phyloP scores from a whole-genome alignment of 1,140 invertebrate species.

The Fopius arisanus region DNA sequence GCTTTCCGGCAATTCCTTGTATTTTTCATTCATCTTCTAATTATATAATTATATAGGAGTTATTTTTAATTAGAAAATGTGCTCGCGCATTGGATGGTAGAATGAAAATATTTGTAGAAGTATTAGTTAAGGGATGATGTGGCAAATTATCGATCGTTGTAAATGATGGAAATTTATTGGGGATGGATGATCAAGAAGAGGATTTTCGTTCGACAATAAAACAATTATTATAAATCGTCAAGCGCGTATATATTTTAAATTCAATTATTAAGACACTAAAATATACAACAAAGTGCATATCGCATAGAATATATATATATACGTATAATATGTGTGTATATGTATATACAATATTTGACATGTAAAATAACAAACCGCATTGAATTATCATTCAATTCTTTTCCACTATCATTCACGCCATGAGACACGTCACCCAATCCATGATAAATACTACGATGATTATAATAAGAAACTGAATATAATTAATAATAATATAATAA shows the following conservation, averaged over 20 bases:
- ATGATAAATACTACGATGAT: not conserved
- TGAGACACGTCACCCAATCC: not conserved
- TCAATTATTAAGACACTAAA: slow-evolving; percentile 48
- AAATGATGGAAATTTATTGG: too few species aligned
- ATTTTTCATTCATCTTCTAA: too few species aligned
- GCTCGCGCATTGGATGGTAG: too few species aligned
- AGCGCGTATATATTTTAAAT: slow-evolving; percentile 34
- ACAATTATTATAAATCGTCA: not conserved
- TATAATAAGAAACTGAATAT: not conserved
- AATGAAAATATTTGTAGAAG: too few species aligned
- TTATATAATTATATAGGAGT: too few species aligned
- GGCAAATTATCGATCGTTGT: too few species aligned
- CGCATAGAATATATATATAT: slow-evolving; percentile 44
- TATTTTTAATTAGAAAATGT: too few species aligned
- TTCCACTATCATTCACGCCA: not conserved
- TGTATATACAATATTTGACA: slow-evolving; percentile 58
- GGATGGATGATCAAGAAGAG: not conserved
- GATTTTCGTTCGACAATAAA: not conserved
- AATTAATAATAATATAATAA: not conserved
- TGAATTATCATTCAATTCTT: not conserved
- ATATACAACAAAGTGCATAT: slow-evolving; percentile 52
- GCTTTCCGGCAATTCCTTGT: too few species aligned
- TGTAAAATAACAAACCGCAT: slow-evolving; percentile 45
- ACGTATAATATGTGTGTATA: slow-evolving; percentile 56
- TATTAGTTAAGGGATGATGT: too few species aligned